Evolutionary conservation across 2,113 vertebrate species (phyloP), one percentile per base, ranked within the genome.

Genomic region (Tiliqua scincoides): DNA sequence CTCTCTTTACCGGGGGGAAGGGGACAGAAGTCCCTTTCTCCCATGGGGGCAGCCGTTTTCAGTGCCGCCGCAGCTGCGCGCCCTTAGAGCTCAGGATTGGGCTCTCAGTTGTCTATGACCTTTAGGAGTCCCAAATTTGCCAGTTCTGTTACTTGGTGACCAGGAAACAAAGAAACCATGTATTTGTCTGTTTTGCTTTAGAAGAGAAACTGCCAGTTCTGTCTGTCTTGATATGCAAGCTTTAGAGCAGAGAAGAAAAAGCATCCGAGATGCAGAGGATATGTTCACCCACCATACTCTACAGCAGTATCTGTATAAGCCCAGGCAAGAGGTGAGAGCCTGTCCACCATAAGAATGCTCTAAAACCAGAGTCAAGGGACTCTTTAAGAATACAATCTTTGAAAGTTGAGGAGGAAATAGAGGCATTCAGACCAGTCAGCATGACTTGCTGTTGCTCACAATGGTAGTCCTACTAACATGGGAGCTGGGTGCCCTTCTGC

Each of bases 201-300:
- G 98, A 87, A 96, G 96, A 90, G 97, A 98, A 90, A 97, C 94
- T 1, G 90, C 98, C 72, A 98, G 98, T 0, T 97, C 98, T 0
- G 97, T 99, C 82, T 98, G 98, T 89, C 94, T 99, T 89, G 97
- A 99, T 80, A 98, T 99, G 96, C 97, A 99, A 57, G 97, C 98
- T 10, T 93, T 98, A 90, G 96, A 96, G 84, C 96, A 97, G 93
- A 93, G 97, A n/a, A 92, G 96, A 57, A 97, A 95, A 43, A 98
- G 95, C 25, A 86, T 97, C 77, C 96, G 96, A 8, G 97, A 97
- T 68, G 82, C 94, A 0, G 98, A 99, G 92, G 98, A 97, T 70
- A 88, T 97, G 2, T 95, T 97, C 1, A 96, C 96, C 4, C 98
- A 99, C 91, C 98, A 98, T 90, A 97, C 98, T 2, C 95, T 99